Base-by-base conservation (phyloP, 2,113 vertebrate genomes). In the Eurystomus gularis region DNA sequence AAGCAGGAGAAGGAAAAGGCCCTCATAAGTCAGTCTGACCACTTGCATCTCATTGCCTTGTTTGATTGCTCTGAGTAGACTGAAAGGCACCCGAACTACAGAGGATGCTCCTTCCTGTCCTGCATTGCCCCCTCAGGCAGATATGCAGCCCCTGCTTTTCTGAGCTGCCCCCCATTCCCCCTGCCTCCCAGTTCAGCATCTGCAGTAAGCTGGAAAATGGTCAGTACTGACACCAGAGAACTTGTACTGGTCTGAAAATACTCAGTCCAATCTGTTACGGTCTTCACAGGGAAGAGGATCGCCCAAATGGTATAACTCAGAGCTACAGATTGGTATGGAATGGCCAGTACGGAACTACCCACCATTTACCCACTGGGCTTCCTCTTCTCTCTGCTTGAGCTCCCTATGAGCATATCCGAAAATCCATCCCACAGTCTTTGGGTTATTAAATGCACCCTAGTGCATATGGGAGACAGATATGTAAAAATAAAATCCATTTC, bases 21-120 rank as follows among this genome's bases (percentile, higher is more conserved):
- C 44, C 23, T 62, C 19, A 8, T 17, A 33, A 86, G 40, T 64
- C 44, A 52, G 48, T 10, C 40, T 82, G 77, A 69, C 54, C 2
- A 1, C 33, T 85, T 0, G 0, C 11, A 29, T 75, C 69, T 86
- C 26, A 9, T 44, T 7, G 5, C 57, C 29, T 40, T 62, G 17
- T 78, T 49, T 69, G 51, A 31, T n/a, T 68, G 77, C 26, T 81
- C 14, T 52, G 44, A 60, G 58, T 39, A 77, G 48, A 64, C 29
- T 9, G 39, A 69, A 92, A 95, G 57, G 46, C 55, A 70, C 25
- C 16, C 2, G 1, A 61, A 75, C 33, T 19, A 69, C 44, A 62
- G 35, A 73, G 11, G 17, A 37, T 25, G 49, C 37, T 24, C 28
- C 29, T 87, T 52, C 21, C 29, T 3, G 2, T 51, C 16, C 61